Evolutionary conservation across 2,888 invertebrate genomes (phyloP).

Genomic region (Spicauda simplicius): DNA sequence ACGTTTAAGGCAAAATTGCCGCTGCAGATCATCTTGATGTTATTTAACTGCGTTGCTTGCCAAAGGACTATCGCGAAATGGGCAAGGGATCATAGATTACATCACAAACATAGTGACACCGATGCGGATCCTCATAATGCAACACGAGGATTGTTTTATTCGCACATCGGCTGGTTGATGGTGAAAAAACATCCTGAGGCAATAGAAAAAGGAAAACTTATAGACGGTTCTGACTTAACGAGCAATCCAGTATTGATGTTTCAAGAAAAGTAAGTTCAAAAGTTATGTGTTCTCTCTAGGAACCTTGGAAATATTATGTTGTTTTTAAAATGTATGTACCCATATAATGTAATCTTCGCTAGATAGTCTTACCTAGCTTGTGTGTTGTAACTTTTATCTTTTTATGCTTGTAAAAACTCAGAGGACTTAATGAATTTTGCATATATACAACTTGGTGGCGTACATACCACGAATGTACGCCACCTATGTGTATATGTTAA

Average conservation of each 20-base stretch:
- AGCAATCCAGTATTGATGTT: constrained; percentile 88
- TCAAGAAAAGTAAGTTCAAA: constrained; percentile 86
- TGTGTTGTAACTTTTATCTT: no score
- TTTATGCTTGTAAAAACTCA: no score
- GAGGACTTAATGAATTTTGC: no score
- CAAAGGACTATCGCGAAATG: constrained; percentile 5
- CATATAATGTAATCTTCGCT: no score
- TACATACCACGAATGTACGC: no score
- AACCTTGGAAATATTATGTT: no score
- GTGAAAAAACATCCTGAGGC: constrained; percentile 90
- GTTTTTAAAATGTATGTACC: no score
- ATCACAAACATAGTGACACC: constrained; percentile 87
- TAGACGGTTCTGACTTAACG: constrained; percentile 89
- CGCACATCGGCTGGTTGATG: constrained; percentile 92
- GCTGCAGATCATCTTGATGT: constrained; percentile 45
- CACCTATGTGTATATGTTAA: no score
- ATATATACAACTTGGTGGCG: no score
- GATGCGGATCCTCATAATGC: constrained; percentile 91
- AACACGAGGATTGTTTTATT: constrained; percentile 91
- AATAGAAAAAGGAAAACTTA: constrained; percentile 86
- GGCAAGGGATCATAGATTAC: constrained; percentile 69
- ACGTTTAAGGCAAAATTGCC: constrained; percentile 51
- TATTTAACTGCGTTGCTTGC: constrained; percentile 44
- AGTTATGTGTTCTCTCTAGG: no score
- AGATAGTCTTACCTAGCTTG: no score